Percentiles rank a stretch among this genome's conserved stretches.
Conservation (phyloP, 1,140 invertebrate species). For the Drosophila saltans region DNA sequence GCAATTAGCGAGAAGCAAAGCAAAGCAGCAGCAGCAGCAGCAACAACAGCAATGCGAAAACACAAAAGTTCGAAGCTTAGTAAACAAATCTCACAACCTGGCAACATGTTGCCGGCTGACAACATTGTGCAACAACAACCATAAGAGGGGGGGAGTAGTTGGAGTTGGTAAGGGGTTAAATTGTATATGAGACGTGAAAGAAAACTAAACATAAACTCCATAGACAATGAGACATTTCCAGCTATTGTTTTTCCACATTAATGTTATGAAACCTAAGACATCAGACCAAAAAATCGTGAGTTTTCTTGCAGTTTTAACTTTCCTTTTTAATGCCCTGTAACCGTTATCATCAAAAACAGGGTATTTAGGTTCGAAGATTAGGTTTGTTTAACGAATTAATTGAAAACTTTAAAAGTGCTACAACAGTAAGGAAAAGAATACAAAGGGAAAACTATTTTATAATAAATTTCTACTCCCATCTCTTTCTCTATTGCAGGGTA, state of each 20-base stretch:
- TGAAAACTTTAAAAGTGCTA: no score
- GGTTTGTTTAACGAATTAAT: no score
- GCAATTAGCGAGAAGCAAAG: slow-evolving; percentile 53
- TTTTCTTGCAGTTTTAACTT: slow-evolving; percentile 37
- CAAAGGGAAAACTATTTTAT: no score
- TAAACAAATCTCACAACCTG: slow-evolving; percentile 35
- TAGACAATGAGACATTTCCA: slow-evolving; percentile 72
- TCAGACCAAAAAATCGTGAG: slow-evolving; percentile 60
- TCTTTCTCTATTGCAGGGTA: neutral
- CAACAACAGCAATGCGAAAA: slow-evolving; percentile 2
- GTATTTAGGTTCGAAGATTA: neutral
- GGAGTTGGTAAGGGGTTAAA: slow-evolving; percentile 28
- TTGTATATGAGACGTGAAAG: neutral
- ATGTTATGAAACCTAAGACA: slow-evolving; percentile 75
- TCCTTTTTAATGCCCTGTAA: slow-evolving; percentile 55
- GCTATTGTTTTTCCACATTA: slow-evolving; percentile 64
- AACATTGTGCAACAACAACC: slow-evolving; percentile 31
- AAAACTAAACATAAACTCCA: slow-evolving; percentile 14
- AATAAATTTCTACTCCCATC: no score
- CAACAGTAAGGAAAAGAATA: no score
- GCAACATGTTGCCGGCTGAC: slow-evolving; percentile 44
- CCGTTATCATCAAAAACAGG: slow-evolving; percentile 36
- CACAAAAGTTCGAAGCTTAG: neutral
- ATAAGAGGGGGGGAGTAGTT: slow-evolving; percentile 23
- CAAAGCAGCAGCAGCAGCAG: slow-evolving; percentile 17